Evolutionary conservation across 2,888 invertebrate genomes (phyloP).

Genomic region (Nysson spinosus): DNA sequence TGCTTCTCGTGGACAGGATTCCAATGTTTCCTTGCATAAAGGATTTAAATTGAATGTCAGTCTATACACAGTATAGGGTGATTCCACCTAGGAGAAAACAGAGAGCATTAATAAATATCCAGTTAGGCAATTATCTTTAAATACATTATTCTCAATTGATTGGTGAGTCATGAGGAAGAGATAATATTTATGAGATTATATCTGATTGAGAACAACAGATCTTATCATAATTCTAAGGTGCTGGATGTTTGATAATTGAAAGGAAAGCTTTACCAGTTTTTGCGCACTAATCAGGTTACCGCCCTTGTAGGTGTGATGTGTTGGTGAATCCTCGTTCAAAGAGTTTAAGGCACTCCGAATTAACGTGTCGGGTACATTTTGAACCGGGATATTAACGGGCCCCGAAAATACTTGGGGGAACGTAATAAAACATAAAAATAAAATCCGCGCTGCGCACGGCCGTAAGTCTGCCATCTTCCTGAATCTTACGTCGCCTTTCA

Average conservation of each 20-base stretch:
- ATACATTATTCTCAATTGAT: too few relatives aligned
- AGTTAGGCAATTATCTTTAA: too few relatives aligned
- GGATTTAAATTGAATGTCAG: conserved; percentile 69
- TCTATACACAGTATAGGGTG: conserved; percentile 64
- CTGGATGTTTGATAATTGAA: background rate
- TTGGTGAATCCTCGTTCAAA: conserved; percentile 66
- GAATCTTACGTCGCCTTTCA: conserved; percentile 22
- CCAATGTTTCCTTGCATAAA: conserved; percentile 59
- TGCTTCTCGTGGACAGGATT: conserved; percentile 66
- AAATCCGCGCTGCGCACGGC: conserved; percentile 9
- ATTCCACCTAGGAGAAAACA: conserved; percentile 63
- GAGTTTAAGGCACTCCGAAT: conserved; percentile 65
- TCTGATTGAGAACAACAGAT: too few relatives aligned
- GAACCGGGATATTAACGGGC: conserved; percentile 55
- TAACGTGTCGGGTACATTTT: conserved; percentile 58
- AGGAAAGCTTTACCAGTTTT: conserved; percentile 68
- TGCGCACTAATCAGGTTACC: conserved; percentile 69
- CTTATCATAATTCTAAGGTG: too few relatives aligned
- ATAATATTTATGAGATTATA: too few relatives aligned
- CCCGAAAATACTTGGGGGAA: conserved; percentile 20
- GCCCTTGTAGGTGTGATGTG: conserved; percentile 63
- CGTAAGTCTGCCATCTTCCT: conserved; percentile 50
- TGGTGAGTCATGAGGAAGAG: too few relatives aligned
- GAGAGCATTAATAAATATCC: background rate
- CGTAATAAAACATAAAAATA: conserved; percentile 22